Base-by-base conservation (phyloP, 2,113 vertebrate genomes). In the Protobothrops flavoviridis region DNA sequence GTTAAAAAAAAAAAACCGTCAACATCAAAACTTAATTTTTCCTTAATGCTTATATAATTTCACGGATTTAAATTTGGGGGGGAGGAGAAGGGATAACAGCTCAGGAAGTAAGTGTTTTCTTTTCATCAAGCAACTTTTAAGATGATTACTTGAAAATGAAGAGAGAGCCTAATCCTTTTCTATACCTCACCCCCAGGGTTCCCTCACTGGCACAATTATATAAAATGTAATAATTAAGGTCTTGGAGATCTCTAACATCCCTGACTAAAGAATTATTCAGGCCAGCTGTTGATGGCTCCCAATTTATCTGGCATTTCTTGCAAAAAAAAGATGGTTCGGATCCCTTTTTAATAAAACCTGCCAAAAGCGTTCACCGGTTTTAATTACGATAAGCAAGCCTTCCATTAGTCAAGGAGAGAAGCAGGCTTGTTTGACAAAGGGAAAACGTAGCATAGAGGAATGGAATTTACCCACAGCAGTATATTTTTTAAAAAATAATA, bases 401-500 rank as follows among this genome's bases (percentile, higher is more conserved):
- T 74, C 26, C 10, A 15, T 29, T 33, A 91, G 5, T 20, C 17
- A 26, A 61, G 0, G 23, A 39, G 33, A n/a, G 6, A 50, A 57
- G 2, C 10, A 29, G 26, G 8, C 0, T 15, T 57, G 33, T 93
- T 85, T 59, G 53, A 52, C 57, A 61, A n/a, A 93, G 48, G 21
- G 12, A 94, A 93, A 88, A 92, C 92, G 92, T 92, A 21, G 52
- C 92, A 56, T 59, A 92, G 95, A 94, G 96, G 95, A 94, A 33
- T 23, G 8, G 96, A 3, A 91, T 96, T 96, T 94, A 94, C 93
- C 94, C 96, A 95, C 94, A 97, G 93, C 92, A 96, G 91, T 96
- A 95, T 95, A 96, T 5, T 17, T 15, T 33, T 5, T 29, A 11
- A 10, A 6, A 97, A 93, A 96, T 29, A 39, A 93, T 94, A 96